Evolutionary conservation across 2,113 vertebrate species (phyloP), one percentile per base, ranked within the genome.

Genomic region (Prunella fulvescens): DNA sequence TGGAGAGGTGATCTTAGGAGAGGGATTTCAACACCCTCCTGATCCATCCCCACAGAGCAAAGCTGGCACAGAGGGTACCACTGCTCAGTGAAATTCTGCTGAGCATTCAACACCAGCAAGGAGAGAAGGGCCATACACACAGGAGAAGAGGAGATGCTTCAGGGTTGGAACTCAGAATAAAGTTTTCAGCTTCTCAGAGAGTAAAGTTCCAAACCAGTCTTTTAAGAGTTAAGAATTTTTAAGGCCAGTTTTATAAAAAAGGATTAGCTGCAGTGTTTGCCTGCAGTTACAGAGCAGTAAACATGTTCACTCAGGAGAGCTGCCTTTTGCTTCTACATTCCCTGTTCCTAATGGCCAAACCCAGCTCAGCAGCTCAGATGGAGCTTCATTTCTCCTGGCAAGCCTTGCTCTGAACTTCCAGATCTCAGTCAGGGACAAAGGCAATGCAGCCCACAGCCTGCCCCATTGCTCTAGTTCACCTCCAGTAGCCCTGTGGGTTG

Each of bases 331-430:
- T 95, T 85, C 78, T 9, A 10, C 48, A n/a, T 26, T 81, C 64
- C 42, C 62, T 93, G 54, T 11, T 90, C 40, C 77, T 64, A 61
- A 57, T 35, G 77, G 91, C 89, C 89, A 90, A 94, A 94, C 51
- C 7, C 69, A 86, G 76, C 80, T 81, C 69, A 66, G 47, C 15
- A 67, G 71, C 58, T 81, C 86, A 95, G 86, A 91, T 53, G 77
- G 91, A 91, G 81, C 86, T 91, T 56, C 56, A 40, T 23, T 84
- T 81, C 64, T 86, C 51, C 83, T 94, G 91, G 92, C 91, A 93
- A 86, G 72, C 51, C 81, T 86, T 81, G 60, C 69, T 92, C 39
- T 81, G 65, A 91, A 86, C 26, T 25, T 79, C 11, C 29, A 92
- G 72, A 81, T 51, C 28, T 53, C 24, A 73, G 92, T 28, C 44